Percentiles rank a stretch among this genome's conserved stretches.
Conservation (phyloP, 1,140 invertebrate species). For the Whitmania pigra region DNA sequence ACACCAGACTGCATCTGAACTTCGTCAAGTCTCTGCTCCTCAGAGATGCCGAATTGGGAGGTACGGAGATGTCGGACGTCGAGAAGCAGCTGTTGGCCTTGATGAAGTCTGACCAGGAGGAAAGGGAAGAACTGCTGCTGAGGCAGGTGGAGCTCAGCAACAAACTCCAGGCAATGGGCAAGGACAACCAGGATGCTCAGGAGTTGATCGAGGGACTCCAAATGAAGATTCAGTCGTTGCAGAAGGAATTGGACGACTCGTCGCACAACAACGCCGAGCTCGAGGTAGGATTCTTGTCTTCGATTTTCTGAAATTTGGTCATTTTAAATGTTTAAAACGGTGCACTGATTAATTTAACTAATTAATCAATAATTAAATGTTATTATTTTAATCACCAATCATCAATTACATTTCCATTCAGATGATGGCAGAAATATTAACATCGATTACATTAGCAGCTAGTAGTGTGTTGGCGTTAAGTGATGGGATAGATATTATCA, state of each 20-base stretch:
- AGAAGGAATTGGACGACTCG: slow-evolving; percentile 52
- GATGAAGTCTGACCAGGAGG: slow-evolving; percentile 62
- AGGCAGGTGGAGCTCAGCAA: slow-evolving; percentile 64
- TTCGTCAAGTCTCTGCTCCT: slow-evolving; percentile 51
- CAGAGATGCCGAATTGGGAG: slow-evolving; percentile 36
- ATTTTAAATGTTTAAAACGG: no score
- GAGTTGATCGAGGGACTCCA: slow-evolving; percentile 46
- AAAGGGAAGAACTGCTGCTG: slow-evolving; percentile 40
- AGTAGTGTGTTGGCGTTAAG: no score
- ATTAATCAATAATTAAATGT: no score
- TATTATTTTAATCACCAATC: no score
- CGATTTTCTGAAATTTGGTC: no score
- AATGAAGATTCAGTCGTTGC: slow-evolving; percentile 47
- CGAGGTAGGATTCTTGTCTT: not conserved
- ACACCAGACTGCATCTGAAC: slow-evolving; percentile 46
- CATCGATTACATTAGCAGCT: no score
- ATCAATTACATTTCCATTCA: no score
- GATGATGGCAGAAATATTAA: no score
- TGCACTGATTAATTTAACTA: no score
- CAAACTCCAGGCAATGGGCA: slow-evolving; percentile 49
- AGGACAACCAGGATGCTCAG: slow-evolving; percentile 37
- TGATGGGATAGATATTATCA: no score
- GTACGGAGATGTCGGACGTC: slow-evolving; percentile 51
- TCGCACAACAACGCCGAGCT: slow-evolving; percentile 11
- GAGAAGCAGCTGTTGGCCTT: slow-evolving; percentile 73